Conservation (phyloP, 2,888 invertebrate species). For the Halocaridina rubra region DNA sequence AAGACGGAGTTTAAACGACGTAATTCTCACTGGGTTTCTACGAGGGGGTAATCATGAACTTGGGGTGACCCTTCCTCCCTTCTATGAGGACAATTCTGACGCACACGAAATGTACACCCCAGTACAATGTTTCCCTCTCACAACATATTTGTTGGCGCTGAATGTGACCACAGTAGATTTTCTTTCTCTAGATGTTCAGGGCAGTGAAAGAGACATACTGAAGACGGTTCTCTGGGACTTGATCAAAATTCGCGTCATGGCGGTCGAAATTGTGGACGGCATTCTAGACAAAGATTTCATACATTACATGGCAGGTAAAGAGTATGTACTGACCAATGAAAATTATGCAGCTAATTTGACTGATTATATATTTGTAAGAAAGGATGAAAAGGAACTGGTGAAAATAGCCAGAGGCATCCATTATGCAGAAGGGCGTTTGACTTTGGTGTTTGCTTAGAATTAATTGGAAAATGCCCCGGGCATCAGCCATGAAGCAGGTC, state of each 20-base stretch:
- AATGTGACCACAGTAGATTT: slow-evolving; percentile 30
- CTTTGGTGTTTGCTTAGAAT: too few relatives aligned
- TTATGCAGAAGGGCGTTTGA: too few relatives aligned
- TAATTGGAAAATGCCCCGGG: too few relatives aligned
- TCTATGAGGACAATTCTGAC: not conserved
- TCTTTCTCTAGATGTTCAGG: slow-evolving; percentile 37
- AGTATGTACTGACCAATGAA: not conserved
- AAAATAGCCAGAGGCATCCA: too few relatives aligned
- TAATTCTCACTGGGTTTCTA: not conserved
- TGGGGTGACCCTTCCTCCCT: not conserved
- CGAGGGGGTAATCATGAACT: not conserved
- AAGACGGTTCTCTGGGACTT: not conserved
- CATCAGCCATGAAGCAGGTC: too few relatives aligned
- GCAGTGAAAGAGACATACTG: slow-evolving; percentile 10
- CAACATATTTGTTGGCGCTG: slow-evolving; percentile 21
- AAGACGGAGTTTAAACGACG: not conserved
- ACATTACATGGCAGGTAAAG: not conserved
- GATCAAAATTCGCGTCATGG: not conserved
- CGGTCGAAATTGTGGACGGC: not conserved
- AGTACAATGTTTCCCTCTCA: slow-evolving; percentile 38
- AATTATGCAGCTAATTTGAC: not conserved
- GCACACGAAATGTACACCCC: not conserved
- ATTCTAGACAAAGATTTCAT: not conserved
- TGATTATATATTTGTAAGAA: not conserved
- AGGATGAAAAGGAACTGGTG: not conserved